Evolutionary conservation across 2,113 vertebrate genomes (phyloP), one percentile per base, ranked within the genome.

Genomic region (Electrona antarctica): DNA sequence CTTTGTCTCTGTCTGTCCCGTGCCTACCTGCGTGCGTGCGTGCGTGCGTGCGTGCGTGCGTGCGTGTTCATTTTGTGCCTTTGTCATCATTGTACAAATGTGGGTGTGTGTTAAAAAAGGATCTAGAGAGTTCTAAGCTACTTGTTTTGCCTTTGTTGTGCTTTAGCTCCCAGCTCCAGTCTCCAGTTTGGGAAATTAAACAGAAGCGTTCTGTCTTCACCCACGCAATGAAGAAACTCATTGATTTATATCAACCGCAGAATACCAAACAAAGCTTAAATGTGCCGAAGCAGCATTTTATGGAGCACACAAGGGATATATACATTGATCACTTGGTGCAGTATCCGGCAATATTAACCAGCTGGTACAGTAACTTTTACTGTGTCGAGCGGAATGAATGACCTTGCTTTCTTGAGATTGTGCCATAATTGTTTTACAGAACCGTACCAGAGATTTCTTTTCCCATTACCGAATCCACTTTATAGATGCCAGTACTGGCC

Each of bases 121-220:
- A 64, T 74, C 41, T 73, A 33, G 60, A 52, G 71, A 69, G 29
- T 63, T 48, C 59, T 61, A 71, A 72, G 67, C 77, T 71, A 75
- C 60, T 77, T n/a, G 73, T 62, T 77, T 52, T 15, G 47, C 79
- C 8, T 84, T 78, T 86, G 65, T 73, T 78, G 69, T 78, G 67
- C 65, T 81, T 76, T 71, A 55, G 76, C 71, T 72, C 50, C 33
- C 52, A 76, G 47, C 67, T 2, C 15, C 15, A 60, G 14, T 61
- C 4, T n/a, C 6, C 60, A 28, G 11, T 69, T 75, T 5, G 55
- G 52, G 54, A 76, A 71, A 73, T 78, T 50, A 71, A 60, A 76
- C 51, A 48, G 14, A 45, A 52, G 8, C 72, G 8, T 12, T 2
- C 28, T 59, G 5, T 63, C 72, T 6, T 78, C 51, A 50, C 8